phyloP scores from a whole-genome alignment of 2,113 vertebrate species.

The Tilapia sparmanii region DNA sequence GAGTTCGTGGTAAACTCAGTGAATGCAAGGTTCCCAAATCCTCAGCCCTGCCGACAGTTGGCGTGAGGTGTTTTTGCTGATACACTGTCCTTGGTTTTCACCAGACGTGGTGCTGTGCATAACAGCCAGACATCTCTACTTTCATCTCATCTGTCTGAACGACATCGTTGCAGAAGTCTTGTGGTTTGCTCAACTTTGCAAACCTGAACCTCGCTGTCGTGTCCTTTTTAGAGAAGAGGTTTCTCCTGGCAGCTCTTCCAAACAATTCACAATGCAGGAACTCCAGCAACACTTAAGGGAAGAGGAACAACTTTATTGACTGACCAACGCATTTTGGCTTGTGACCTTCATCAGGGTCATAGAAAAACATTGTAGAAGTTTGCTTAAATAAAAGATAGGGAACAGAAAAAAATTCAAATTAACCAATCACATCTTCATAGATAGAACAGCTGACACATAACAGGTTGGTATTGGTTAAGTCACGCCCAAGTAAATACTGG shows the following conservation, averaged over 20 bases:
- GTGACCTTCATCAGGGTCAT: not conserved
- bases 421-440: not conserved
- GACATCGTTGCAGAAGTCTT: not conserved
- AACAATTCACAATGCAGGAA: not conserved
- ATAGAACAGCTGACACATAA: not conserved
- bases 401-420: not conserved
- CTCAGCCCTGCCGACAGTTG: not conserved
- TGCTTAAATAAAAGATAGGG: not conserved
- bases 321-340: fast-evolving
- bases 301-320: not conserved
- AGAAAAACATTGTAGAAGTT: not conserved
- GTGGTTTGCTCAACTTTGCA: not conserved
- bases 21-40: not conserved
- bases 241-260: not conserved
- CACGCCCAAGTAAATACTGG: not conserved
- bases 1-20: not conserved
- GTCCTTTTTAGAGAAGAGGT: not conserved
- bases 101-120: not conserved
- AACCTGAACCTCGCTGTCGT: not conserved
- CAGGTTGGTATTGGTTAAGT: fast-evolving
- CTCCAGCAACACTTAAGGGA: too few relatives aligned
- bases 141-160: not conserved
- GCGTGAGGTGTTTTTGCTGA: not conserved
- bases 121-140: not conserved
- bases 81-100: not conserved